Evolutionary conservation across 2,797 vertebrate species (phyloP).

Genomic region (Scleropages formosus): DNA sequence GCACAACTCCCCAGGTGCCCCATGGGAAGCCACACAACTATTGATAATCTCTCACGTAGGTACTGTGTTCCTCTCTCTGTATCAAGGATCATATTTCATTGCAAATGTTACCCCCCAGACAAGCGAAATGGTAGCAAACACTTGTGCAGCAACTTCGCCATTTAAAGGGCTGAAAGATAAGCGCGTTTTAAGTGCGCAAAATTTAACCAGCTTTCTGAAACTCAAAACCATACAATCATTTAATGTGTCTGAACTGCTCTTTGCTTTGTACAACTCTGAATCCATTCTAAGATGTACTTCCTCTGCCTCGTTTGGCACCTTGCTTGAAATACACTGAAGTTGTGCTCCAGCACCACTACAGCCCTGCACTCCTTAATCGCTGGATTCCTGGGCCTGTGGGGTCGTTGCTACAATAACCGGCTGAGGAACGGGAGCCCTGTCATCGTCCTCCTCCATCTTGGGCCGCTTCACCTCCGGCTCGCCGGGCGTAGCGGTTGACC

Average conservation of each 20-base stretch:
- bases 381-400: constrained; percentile 56
- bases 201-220: neutral
- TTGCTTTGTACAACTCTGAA: constrained; percentile 22
- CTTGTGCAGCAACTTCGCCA: constrained; percentile 5
- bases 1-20: constrained; percentile 29
- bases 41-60: constrained; percentile 19
- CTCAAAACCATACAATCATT: constrained; percentile 28
- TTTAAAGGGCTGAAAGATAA: constrained; percentile 27
- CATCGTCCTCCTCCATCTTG: constrained; percentile 81
- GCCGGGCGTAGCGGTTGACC: constrained; percentile 55
- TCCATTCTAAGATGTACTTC: constrained; percentile 23
- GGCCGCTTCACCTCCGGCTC: constrained; percentile 84
- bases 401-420: constrained; percentile 72
- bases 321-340: constrained; percentile 55
- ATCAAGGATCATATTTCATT: constrained; percentile 1
- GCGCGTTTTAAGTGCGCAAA: constrained; percentile 28
- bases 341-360: constrained; percentile 57
- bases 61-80: constrained; percentile 15
- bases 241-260: constrained; percentile 29
- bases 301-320: constrained; percentile 54
- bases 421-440: constrained; percentile 62
- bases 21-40: constrained; percentile 8
- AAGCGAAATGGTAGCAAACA: constrained; percentile 1
- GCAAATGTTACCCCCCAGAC: constrained; percentile 1
- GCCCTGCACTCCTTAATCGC: constrained; percentile 39